Conservation (phyloP, 2,888 invertebrate species). For the Phasia obesa region DNA sequence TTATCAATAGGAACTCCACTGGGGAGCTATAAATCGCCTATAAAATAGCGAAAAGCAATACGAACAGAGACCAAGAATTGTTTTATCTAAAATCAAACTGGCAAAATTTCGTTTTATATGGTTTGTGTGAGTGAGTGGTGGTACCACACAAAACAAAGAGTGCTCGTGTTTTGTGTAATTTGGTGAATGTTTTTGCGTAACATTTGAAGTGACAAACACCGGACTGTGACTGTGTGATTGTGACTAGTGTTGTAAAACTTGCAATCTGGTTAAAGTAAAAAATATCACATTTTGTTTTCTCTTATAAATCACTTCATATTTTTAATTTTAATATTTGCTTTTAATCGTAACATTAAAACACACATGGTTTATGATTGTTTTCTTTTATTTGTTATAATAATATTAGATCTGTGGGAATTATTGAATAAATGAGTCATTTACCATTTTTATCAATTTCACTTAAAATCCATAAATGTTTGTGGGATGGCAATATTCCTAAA, state of each 20-base stretch:
- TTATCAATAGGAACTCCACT: not conserved
- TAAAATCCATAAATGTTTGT: slow-evolving; percentile 38
- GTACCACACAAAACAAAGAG: not conserved
- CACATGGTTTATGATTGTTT: slow-evolving; percentile 24
- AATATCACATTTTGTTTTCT: no score
- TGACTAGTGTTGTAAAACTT: no score
- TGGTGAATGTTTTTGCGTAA: no score
- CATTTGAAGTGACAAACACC: no score
- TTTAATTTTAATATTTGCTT: not conserved
- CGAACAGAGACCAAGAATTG: not conserved
- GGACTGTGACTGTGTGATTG: no score
- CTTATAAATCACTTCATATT: slow-evolving; percentile 47
- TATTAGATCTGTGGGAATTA: slow-evolving; percentile 22
- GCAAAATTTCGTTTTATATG: not conserved
- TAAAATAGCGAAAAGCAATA: no score
- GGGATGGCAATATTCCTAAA: slow-evolving; percentile 18
- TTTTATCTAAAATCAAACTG: not conserved
- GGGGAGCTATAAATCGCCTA: not conserved
- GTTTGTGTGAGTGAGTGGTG: not conserved
- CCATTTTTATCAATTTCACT: slow-evolving; percentile 24
- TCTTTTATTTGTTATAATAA: slow-evolving; percentile 12
- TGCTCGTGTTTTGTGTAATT: not conserved
- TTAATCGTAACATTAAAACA: slow-evolving; percentile 34
- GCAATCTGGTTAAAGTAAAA: no score
- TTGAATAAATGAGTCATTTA: slow-evolving; percentile 48